phyloP scores from a whole-genome alignment of 2,113 vertebrate genomes.

The Microtus oregoni region DNA sequence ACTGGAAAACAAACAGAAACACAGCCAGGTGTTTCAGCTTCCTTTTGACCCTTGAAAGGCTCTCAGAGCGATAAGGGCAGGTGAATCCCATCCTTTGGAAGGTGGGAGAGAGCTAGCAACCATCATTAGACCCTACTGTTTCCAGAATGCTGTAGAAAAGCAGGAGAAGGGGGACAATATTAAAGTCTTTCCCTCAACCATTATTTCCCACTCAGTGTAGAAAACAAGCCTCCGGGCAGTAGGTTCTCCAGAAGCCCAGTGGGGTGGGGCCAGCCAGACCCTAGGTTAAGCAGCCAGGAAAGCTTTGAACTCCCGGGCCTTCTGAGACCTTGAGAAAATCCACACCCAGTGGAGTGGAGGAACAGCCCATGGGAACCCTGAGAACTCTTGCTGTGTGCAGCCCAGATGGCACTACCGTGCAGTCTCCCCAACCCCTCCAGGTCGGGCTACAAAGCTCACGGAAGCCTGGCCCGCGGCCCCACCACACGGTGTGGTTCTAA shows the following conservation, averaged over 20 bases:
- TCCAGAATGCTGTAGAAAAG: neutral
- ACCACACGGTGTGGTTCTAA: neutral
- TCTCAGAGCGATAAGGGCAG: neutral
- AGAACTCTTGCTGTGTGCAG: neutral
- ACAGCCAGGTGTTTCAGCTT: neutral
- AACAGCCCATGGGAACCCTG: neutral
- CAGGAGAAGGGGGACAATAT: neutral
- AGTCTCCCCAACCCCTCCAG: neutral
- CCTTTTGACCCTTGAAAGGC: neutral
- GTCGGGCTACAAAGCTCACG: neutral
- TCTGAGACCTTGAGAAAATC: neutral
- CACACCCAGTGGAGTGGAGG: neutral
- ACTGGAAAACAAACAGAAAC: neutral
- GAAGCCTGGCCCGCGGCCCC: fast-evolving
- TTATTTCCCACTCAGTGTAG: neutral
- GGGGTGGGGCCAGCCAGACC: neutral
- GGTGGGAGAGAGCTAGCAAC: neutral
- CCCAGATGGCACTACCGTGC: neutral
- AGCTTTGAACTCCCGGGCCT: neutral
- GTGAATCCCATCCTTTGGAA: neutral
- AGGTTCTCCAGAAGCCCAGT: neutral
- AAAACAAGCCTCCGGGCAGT: neutral
- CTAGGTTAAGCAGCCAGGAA: neutral
- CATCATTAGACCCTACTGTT: neutral
- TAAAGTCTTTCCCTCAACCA: neutral